Evolutionary conservation across 2,797 vertebrate genomes (phyloP).

Genomic region (Syngnathus acus): DNA sequence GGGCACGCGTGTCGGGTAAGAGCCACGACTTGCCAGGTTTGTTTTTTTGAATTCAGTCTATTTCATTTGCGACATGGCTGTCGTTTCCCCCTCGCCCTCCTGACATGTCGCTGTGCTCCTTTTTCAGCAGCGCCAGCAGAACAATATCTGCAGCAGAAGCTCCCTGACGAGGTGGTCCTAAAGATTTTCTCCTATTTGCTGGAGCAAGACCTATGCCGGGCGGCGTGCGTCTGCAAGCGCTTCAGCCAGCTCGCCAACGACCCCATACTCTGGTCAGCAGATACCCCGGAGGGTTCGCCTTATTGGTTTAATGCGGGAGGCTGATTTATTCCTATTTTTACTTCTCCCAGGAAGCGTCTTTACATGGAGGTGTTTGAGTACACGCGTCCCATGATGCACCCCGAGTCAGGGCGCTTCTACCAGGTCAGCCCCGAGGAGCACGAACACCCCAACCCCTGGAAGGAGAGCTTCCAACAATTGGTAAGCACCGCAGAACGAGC

Average conservation of each 20-base stretch:
- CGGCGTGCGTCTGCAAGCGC: slow-evolving; percentile 97
- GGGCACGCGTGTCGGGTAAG: slow-evolving; percentile 97
- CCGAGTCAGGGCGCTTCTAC: slow-evolving; percentile 95
- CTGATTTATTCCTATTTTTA: slow-evolving; percentile 6
- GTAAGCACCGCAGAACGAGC: slow-evolving; percentile 57
- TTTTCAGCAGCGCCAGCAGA: slow-evolving; percentile 91
- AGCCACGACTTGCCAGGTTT: slow-evolving; percentile 97
- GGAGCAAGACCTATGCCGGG: slow-evolving; percentile 98
- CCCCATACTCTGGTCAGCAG: slow-evolving; percentile 94
- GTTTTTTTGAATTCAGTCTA: slow-evolving; percentile 27
- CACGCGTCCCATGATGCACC: slow-evolving; percentile 99
- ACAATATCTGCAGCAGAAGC: slow-evolving; percentile 98
- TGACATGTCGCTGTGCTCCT: slow-evolving; percentile 22
- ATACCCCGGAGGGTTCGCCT: not conserved
- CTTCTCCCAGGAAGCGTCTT: slow-evolving; percentile 84
- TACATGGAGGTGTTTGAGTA: slow-evolving; percentile 99
- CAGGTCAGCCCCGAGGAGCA: slow-evolving; percentile 99
- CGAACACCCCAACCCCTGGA: slow-evolving; percentile 98
- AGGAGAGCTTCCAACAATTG: slow-evolving; percentile 98
- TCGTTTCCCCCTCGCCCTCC: not conserved
- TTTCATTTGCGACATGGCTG: not conserved
- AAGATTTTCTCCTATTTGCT: slow-evolving; percentile 98
- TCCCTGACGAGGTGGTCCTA: slow-evolving; percentile 97
- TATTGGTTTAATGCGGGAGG: not conserved
- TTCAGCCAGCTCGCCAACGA: slow-evolving; percentile 98